phyloP scores from a whole-genome alignment of 2,797 vertebrate species.

The Siniperca obscura region DNA sequence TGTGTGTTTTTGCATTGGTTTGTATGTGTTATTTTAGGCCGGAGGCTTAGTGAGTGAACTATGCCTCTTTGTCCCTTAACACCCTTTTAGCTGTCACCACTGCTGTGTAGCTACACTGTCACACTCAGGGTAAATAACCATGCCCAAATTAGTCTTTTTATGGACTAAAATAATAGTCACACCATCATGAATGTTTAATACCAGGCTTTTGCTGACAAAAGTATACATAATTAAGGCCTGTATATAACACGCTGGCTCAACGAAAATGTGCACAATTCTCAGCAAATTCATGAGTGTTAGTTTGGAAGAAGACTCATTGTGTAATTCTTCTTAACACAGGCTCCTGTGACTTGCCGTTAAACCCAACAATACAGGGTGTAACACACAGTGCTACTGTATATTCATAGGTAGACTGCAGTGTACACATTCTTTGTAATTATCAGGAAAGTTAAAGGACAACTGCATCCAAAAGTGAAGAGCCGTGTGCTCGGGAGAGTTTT shows the following conservation, averaged over 20 bases:
- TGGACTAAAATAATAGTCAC: slow-evolving; percentile 68
- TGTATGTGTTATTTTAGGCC: slow-evolving; percentile 44
- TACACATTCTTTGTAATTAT: slow-evolving; percentile 13
- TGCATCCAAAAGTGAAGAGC: not conserved
- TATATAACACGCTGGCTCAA: slow-evolving; percentile 61
- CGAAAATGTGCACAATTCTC: slow-evolving; percentile 60
- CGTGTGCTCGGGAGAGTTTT: not conserved
- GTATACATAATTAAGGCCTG: slow-evolving; percentile 69
- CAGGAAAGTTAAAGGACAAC: slow-evolving; percentile 1
- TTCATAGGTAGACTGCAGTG: slow-evolving; percentile 1
- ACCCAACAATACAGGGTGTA: slow-evolving; percentile 7
- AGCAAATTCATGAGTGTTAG: slow-evolving; percentile 53
- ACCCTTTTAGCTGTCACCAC: slow-evolving; percentile 60
- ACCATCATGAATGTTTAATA: slow-evolving; percentile 76
- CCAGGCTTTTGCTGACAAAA: slow-evolving; percentile 70
- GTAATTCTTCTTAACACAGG: slow-evolving; percentile 43
- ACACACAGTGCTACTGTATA: not conserved
- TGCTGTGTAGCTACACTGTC: slow-evolving; percentile 55
- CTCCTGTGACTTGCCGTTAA: slow-evolving; percentile 19
- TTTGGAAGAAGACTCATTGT: slow-evolving; percentile 34
- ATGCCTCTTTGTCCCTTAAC: slow-evolving; percentile 62
- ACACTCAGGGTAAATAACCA: slow-evolving; percentile 67
- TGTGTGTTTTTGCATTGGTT: slow-evolving; percentile 8
- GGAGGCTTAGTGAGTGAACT: slow-evolving; percentile 60
- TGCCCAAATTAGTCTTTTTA: slow-evolving; percentile 70